A percentile compares a stretch with the other conserved stretches of the same genome.
These are phyloP conservation scores for Dichetophora obliterata DNA, from an alignment of 2,888 invertebrate species.

Conservation along the genomic window DNA sequence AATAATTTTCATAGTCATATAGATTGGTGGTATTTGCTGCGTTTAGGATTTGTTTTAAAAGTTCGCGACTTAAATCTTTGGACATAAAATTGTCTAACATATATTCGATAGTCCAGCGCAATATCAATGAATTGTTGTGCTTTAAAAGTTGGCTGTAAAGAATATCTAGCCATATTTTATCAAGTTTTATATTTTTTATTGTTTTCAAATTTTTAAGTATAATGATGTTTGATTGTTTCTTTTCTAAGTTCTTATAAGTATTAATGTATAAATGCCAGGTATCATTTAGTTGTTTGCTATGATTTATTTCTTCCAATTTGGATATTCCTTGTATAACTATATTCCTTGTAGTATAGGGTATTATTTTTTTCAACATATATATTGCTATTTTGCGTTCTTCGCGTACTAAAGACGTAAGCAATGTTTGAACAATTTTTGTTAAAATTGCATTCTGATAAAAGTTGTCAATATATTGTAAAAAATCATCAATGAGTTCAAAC, in stretches of 20 bases:
- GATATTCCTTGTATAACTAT: conserved; percentile 24
- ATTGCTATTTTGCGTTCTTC: conserved; percentile 58
- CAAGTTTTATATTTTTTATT: conserved; percentile 42
- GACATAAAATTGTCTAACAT: conserved; percentile 51
- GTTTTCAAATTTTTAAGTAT: conserved; percentile 61
- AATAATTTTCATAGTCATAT: conserved; percentile 55
- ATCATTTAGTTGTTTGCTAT: conserved; percentile 34
- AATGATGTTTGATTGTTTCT: conserved; percentile 66
- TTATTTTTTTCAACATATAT: conserved; percentile 56
- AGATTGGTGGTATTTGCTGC: conserved; percentile 62
- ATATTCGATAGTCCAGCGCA: conserved; percentile 62
- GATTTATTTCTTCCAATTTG: conserved; percentile 28
- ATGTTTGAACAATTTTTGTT: conserved; percentile 47
- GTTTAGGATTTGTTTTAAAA: conserved; percentile 55
- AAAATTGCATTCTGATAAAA: conserved; percentile 49
- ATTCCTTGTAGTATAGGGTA: neutral
- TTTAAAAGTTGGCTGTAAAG: conserved; percentile 56
- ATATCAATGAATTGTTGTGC: conserved; percentile 62
- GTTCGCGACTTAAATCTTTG: conserved; percentile 47
- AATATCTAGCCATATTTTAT: conserved; percentile 54
- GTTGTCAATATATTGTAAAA: conserved; percentile 48
- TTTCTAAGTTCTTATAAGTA: conserved; percentile 64
- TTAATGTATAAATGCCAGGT: conserved; percentile 59
- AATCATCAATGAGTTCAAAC: conserved; percentile 58
- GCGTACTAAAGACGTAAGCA: conserved; percentile 54